phyloP scores from a whole-genome alignment of 2,113 vertebrate genomes.

The Campylomormyrus numenius region DNA sequence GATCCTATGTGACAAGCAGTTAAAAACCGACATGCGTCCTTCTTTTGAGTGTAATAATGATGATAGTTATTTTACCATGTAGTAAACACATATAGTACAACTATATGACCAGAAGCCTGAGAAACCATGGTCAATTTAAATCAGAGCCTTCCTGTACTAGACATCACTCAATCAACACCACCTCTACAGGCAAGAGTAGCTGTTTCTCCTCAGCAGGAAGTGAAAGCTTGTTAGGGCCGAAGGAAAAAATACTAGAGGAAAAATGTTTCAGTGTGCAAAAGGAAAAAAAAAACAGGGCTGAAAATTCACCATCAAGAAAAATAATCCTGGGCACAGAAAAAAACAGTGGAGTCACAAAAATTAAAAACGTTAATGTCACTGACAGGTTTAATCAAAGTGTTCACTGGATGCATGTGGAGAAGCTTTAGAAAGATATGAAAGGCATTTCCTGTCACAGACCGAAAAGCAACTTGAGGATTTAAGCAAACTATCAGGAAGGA shows the following conservation, averaged over 20 bases:
- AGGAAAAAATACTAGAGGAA: background rate
- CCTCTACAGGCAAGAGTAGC: background rate
- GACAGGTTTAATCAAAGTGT: background rate
- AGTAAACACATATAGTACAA: background rate
- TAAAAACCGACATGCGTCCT: background rate
- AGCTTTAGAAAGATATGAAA: background rate
- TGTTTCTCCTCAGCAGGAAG: slow-evolving; percentile 3
- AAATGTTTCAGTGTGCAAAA: background rate
- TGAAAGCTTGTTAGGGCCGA: background rate
- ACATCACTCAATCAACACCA: background rate
- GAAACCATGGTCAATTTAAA: background rate
- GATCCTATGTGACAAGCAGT: background rate
- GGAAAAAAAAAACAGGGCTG: background rate
- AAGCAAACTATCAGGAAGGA: background rate
- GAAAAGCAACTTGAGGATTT: background rate
- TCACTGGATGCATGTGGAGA: background rate
- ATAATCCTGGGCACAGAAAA: background rate
- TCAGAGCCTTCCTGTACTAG: background rate
- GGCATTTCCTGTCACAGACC: background rate
- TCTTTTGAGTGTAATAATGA: background rate
- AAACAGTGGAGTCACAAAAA: background rate
- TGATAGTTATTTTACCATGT: background rate
- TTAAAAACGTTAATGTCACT: background rate
- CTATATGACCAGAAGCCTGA: background rate
- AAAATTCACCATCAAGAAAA: background rate